phyloP scores from a whole-genome alignment of 2,797 vertebrate genomes.

The Premnoplex brunnescens region DNA sequence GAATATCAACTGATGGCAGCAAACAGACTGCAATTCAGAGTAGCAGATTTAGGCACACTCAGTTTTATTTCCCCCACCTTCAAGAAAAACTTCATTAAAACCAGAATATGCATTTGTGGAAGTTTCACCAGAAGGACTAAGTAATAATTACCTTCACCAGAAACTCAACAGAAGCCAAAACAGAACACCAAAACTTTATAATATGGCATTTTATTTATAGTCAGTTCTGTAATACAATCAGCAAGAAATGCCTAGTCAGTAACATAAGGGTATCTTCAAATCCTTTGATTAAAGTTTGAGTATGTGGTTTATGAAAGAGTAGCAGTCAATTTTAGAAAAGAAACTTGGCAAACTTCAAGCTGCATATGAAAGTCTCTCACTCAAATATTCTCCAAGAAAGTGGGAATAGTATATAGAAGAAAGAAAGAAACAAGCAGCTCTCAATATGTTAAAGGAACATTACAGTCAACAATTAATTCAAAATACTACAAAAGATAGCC shows the following conservation, averaged over 20 bases:
- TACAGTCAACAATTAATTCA: background rate
- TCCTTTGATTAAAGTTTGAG: background rate
- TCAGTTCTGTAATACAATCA: background rate
- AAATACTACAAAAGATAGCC: background rate
- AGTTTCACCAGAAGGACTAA: background rate
- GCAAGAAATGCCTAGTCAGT: background rate
- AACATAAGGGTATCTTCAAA: background rate
- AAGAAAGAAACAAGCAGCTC: background rate
- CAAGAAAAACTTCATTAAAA: background rate
- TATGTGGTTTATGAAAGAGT: background rate
- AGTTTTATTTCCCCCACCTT: background rate
- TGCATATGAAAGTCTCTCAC: background rate
- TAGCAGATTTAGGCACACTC: background rate
- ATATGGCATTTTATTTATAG: slow-evolving; percentile 6
- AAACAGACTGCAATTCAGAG: background rate
- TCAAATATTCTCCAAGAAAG: background rate
- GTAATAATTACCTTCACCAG: background rate
- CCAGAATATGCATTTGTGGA: background rate
- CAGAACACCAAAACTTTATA: background rate
- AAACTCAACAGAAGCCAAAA: background rate
- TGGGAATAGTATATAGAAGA: background rate
- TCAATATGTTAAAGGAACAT: background rate
- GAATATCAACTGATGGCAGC: background rate
- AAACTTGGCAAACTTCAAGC: background rate
- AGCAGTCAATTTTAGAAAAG: background rate